These are phyloP conservation scores for Diaphora mendica DNA, from an alignment of 2,888 invertebrate genomes.

Conservation along the genomic window DNA sequence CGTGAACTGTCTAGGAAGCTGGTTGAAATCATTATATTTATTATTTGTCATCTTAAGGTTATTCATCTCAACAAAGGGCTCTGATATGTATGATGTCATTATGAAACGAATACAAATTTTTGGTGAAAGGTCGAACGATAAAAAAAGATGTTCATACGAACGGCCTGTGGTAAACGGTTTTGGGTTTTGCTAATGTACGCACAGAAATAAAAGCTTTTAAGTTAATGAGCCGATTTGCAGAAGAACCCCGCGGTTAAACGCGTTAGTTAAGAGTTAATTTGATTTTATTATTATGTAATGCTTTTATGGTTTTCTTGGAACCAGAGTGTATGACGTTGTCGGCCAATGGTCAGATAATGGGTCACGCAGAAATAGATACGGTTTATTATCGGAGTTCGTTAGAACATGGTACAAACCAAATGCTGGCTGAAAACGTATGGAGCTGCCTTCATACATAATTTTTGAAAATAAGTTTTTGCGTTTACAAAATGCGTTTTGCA, in stretches of 20 bases:
- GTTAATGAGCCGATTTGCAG: constrained; percentile 64
- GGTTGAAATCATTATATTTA: constrained; percentile 51
- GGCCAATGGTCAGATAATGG: constrained; percentile 72
- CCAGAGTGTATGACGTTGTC: constrained; percentile 63
- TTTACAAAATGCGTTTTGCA: background rate
- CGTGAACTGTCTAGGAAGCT: constrained; percentile 72
- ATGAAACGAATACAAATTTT: constrained; percentile 45
- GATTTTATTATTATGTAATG: constrained; percentile 72
- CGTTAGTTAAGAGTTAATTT: constrained; percentile 58
- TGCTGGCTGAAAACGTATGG: constrained; percentile 58
- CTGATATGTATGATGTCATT: constrained; percentile 25
- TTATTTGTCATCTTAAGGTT: constrained; percentile 39
- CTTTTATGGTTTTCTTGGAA: constrained; percentile 73
- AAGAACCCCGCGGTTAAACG: constrained; percentile 59
- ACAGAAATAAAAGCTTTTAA: constrained; percentile 71
- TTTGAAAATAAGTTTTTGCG: background rate
- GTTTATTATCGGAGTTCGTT: constrained; percentile 75
- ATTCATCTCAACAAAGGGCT: constrained; percentile 37
- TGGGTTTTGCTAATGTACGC: constrained; percentile 58
- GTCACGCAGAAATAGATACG: constrained; percentile 75
- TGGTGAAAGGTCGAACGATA: constrained; percentile 45
- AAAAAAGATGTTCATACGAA: constrained; percentile 52
- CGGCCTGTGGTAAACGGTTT: constrained; percentile 53
- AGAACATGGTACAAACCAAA: constrained; percentile 67
- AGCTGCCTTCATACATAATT: constrained; percentile 33